A percentile compares a stretch with the other conserved stretches of the same genome.
Conservation (phyloP, 2,888 invertebrate genomes). For the Troilus luridus region DNA sequence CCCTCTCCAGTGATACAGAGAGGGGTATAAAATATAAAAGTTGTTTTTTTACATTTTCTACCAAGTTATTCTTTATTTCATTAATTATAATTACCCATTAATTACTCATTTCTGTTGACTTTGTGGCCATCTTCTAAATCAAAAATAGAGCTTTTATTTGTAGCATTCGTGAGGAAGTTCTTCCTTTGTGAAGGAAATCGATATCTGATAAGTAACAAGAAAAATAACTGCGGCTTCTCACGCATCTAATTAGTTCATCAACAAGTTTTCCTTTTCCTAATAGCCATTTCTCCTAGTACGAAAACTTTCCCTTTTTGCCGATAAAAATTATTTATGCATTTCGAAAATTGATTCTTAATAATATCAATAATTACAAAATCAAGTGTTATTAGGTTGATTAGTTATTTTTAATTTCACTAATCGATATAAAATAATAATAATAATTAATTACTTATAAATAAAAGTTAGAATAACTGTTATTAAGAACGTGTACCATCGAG, state of each 20-base stretch:
- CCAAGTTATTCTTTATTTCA: no score
- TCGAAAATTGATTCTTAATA: not conserved
- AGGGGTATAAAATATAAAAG: no score
- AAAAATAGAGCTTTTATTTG: not conserved
- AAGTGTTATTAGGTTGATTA: not conserved
- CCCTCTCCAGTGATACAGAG: no score
- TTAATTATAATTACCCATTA: no score
- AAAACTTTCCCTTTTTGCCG: not conserved
- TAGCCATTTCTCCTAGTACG: not conserved
- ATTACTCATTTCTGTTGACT: no score
- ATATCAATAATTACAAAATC: not conserved
- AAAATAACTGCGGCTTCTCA: conserved; percentile 7
- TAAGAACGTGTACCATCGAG: no score
- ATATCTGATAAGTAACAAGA: conserved; percentile 5
- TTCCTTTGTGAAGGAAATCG: not conserved
- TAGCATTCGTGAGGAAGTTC: not conserved
- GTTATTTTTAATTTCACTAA: no score
- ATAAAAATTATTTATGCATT: not conserved
- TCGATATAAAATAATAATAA: no score
- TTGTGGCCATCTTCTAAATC: no score
- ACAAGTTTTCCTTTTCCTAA: not conserved
- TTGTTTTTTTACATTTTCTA: no score
- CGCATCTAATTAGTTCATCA: conserved; percentile 15
- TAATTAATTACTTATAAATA: no score
- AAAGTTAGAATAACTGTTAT: no score